Evolutionary conservation across 2,888 invertebrate genomes (phyloP).

Genomic region (Heliconius aoede): DNA sequence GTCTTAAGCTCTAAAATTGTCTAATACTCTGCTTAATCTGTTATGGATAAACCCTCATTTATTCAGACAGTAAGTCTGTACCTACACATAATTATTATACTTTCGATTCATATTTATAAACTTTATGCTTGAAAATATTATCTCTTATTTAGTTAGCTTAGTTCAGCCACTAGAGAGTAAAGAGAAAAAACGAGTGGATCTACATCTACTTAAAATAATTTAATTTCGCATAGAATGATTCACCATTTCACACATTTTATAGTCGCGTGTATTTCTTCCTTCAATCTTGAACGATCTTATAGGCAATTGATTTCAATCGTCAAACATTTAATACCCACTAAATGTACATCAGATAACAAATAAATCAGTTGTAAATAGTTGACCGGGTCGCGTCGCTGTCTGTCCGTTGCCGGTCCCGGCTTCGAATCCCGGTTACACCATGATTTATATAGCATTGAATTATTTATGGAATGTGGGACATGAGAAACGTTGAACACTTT

Average conservation of each 20-base stretch:
- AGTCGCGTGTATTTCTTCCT: conserved; percentile 6
- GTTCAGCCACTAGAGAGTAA: too few species aligned
- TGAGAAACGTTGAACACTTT: conserved; percentile 25
- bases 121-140: too few species aligned
- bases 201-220: neutral
- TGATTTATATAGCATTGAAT: conserved; percentile 41
- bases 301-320: conserved; percentile 14
- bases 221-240: neutral
- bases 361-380: conserved; percentile 41
- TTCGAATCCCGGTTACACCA: conserved; percentile 43
- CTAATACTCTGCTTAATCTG: too few species aligned
- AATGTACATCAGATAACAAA: conserved; percentile 19
- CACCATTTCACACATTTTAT: conserved; percentile 1
- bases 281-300: neutral
- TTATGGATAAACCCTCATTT: too few species aligned
- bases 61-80: too few species aligned
- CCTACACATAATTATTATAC: too few species aligned
- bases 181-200: neutral
- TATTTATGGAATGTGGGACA: conserved; percentile 41
- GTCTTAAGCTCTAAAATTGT: too few species aligned
- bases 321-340: conserved; percentile 20
- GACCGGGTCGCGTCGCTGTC: conserved; percentile 39
- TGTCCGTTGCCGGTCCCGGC: conserved; percentile 36
- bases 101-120: too few species aligned
- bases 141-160: too few species aligned